These are phyloP conservation scores for Tetropium fuscum DNA, from an alignment of 2,888 invertebrate species.

Conservation along the genomic window DNA sequence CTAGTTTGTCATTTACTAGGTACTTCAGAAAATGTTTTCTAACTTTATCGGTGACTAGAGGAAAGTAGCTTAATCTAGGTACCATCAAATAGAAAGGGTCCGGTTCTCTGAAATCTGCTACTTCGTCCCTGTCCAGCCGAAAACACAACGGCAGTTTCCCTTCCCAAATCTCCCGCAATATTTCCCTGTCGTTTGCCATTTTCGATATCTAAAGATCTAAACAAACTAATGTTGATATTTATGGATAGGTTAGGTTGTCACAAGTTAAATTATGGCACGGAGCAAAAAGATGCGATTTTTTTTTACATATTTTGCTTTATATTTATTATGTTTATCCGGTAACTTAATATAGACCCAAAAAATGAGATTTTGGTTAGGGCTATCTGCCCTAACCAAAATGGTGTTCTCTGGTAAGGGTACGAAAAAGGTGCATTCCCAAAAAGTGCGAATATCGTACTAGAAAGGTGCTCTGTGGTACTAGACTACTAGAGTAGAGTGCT, in stretches of 20 bases:
- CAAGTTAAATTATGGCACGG: too few relatives aligned
- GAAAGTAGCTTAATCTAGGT: slow-evolving; percentile 93
- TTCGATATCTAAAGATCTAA: background rate
- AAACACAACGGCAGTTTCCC: slow-evolving; percentile 96
- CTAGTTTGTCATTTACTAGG: slow-evolving; percentile 83
- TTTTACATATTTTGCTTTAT: too few relatives aligned
- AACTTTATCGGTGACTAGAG: slow-evolving; percentile 95
- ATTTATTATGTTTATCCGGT: too few relatives aligned
- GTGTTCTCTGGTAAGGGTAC: too few relatives aligned
- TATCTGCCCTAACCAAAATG: too few relatives aligned
- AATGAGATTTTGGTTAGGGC: too few relatives aligned
- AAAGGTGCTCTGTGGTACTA: too few relatives aligned
- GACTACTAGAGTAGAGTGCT: too few relatives aligned
- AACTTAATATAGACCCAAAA: too few relatives aligned
- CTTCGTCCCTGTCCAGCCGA: slow-evolving; percentile 88
- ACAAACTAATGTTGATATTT: slow-evolving; percentile 8
- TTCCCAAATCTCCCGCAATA: slow-evolving; percentile 95
- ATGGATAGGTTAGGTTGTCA: slow-evolving; percentile 1
- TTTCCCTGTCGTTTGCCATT: slow-evolving; percentile 97
- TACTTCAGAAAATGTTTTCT: slow-evolving; percentile 89
- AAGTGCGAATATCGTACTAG: too few relatives aligned
- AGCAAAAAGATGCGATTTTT: too few relatives aligned
- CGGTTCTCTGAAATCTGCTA: slow-evolving; percentile 88
- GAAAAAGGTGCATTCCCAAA: too few relatives aligned
- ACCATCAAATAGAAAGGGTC: slow-evolving; percentile 96